These are phyloP conservation scores for Oryzaephilus surinamensis DNA, from an alignment of 1,140 invertebrate species.

Conservation along the genomic window DNA sequence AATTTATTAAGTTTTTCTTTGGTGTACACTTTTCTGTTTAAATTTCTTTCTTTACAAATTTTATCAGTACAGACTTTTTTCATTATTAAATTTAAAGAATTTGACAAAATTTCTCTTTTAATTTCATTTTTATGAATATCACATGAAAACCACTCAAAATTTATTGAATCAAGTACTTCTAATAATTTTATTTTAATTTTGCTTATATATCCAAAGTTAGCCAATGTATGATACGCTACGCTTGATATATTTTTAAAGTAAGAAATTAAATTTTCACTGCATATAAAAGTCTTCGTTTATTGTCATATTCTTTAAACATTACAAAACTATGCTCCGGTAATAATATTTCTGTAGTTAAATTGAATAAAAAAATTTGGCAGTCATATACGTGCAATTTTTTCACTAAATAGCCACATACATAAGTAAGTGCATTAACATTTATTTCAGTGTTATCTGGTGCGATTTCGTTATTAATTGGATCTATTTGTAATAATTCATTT, in stretches of 20 bases:
- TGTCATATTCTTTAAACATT: slow-evolving; percentile 1
- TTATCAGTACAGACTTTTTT: background rate
- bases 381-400: background rate
- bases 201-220: background rate
- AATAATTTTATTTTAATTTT: background rate
- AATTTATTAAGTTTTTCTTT: no score
- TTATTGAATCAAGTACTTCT: background rate
- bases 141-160: background rate
- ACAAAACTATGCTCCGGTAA: background rate
- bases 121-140: background rate
- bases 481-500: background rate
- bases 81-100: background rate
- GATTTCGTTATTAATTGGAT: background rate
- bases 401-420: background rate
- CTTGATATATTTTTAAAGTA: background rate
- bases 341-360: background rate
- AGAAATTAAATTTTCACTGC: background rate
- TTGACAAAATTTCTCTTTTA: background rate
- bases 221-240: background rate
- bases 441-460: background rate
- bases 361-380: background rate
- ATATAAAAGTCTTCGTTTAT: background rate
- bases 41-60: background rate
- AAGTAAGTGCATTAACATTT: background rate
- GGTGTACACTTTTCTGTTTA: no score